These are phyloP conservation scores for Andrena minutula DNA, from an alignment of 2,888 invertebrate species.

Conservation along the genomic window DNA sequence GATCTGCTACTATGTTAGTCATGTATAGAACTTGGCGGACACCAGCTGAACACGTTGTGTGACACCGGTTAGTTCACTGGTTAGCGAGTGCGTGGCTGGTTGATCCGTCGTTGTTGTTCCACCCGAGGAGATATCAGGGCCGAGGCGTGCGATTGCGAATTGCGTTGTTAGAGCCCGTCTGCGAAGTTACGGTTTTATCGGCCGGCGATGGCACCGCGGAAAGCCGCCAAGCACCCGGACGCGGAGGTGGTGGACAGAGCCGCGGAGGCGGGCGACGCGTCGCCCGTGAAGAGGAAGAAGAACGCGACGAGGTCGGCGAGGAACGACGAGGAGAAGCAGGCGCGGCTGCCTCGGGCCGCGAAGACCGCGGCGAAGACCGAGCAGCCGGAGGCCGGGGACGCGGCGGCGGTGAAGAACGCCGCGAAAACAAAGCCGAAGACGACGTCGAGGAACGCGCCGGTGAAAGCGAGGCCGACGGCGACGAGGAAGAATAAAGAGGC, in stretches of 20 bases:
- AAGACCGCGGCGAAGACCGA: conserved; percentile 59
- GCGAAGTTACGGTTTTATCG: neutral
- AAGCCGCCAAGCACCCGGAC: conserved; percentile 64
- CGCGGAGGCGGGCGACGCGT: conserved; percentile 58
- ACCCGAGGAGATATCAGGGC: neutral
- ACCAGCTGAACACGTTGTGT: conserved; percentile 41
- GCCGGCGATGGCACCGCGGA: conserved; percentile 69
- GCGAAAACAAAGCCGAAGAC: conserved; percentile 34
- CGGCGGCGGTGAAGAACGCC: conserved; percentile 30
- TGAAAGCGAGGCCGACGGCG: conserved; percentile 34
- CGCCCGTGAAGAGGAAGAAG: conserved; percentile 69
- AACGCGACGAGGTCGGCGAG: neutral
- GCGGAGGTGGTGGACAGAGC: conserved; percentile 57
- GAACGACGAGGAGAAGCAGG: conserved; percentile 41
- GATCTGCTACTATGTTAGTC: conserved; percentile 61
- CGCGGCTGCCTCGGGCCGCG: conserved; percentile 56
- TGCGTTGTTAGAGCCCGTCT: neutral
- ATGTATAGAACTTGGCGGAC: conserved; percentile 36
- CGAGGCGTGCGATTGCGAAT: neutral
- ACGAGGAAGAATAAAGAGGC: conserved; percentile 37
- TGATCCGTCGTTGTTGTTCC: neutral
- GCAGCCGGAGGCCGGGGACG: neutral
- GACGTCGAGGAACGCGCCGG: conserved; percentile 21
- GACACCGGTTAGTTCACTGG: conserved; percentile 37
- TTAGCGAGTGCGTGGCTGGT: conserved; percentile 24